phyloP scores from a whole-genome alignment of 64 coral and sea anemone species.

The Porites australiensis region DNA sequence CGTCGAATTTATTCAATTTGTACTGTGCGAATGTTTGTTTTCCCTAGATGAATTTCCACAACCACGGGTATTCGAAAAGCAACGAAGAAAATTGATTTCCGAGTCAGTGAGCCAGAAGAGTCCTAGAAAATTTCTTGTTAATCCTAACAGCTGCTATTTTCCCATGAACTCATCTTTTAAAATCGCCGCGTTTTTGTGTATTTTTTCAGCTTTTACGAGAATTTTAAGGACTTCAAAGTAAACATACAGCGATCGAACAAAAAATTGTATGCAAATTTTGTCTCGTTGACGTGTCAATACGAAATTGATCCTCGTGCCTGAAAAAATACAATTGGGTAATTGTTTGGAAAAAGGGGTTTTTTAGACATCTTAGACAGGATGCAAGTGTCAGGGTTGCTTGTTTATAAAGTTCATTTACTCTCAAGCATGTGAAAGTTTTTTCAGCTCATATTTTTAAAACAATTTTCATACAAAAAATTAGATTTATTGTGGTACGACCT shows the following conservation, averaged over 20 bases:
- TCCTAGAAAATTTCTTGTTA: not conserved
- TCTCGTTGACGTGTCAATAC: slow-evolving; percentile 21
- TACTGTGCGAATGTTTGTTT: slow-evolving; percentile 39
- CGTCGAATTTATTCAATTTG: slow-evolving; percentile 26
- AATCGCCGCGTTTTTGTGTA: not conserved
- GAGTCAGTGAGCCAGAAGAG: not conserved
- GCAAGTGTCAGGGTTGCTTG: not conserved
- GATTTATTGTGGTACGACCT: no score
- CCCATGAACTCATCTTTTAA: not conserved
- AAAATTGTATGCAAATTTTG: slow-evolving; percentile 37
- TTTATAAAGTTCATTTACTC: no score
- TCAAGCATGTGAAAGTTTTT: no score
- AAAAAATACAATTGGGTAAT: not conserved
- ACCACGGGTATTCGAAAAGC: no score
- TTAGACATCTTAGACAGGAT: not conserved
- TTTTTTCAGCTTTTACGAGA: slow-evolving; percentile 14
- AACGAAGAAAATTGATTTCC: not conserved
- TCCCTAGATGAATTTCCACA: not conserved
- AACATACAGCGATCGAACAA: not conserved
- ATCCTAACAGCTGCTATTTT: slow-evolving; percentile 13
- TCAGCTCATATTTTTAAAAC: no score
- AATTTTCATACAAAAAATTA: no score
- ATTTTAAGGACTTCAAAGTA: not conserved
- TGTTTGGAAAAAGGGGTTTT: not conserved
- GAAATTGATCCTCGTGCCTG: slow-evolving; percentile 35